Percentiles rank a stretch among this genome's conserved stretches.
These are phyloP conservation scores for Bostrychus sinensis DNA, from an alignment of 2,113 vertebrate genomes.

Conservation along the genomic window DNA sequence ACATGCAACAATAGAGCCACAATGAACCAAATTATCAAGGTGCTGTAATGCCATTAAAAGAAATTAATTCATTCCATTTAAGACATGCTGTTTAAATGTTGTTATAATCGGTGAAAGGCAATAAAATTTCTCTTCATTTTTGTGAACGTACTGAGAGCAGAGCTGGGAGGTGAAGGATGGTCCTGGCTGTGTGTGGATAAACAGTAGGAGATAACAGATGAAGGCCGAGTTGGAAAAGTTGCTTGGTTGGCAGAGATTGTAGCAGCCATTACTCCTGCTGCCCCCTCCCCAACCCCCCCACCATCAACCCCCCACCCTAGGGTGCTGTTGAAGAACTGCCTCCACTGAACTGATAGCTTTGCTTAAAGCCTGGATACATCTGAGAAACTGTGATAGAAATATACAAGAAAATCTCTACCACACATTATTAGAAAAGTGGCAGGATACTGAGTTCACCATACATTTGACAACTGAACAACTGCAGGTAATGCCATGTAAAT, in stretches of 20 bases:
- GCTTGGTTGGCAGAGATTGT: constrained; percentile 71
- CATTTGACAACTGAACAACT: too few species aligned
- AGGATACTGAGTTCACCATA: constrained; percentile 18
- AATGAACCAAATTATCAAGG: too few species aligned
- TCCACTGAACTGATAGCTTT: constrained; percentile 58
- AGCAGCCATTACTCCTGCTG: constrained; percentile 62
- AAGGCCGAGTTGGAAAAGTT: constrained; percentile 56
- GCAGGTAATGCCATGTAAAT: too few species aligned
- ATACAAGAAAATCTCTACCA: constrained; percentile 41
- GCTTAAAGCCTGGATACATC: constrained; percentile 62
- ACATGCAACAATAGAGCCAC: too few species aligned
- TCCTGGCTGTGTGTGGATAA: constrained; percentile 75
- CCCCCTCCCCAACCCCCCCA: constrained; percentile 8
- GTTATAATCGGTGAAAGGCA: too few species aligned
- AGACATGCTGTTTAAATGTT: too few species aligned
- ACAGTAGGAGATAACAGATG: constrained; percentile 72
- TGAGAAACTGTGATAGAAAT: constrained; percentile 49
- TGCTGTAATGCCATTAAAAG: too few species aligned
- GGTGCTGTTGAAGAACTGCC: background rate
- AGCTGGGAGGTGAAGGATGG: constrained; percentile 79
- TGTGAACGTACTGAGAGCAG: too few species aligned
- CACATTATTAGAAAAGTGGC: constrained; percentile 16
- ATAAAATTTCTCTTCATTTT: too few species aligned
- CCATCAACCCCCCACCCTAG: background rate
- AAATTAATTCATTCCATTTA: too few species aligned